Evolutionary conservation across 2,888 invertebrate species (phyloP), one percentile per base, ranked within the genome.

Genomic region (Trachelus iudaicus): DNA sequence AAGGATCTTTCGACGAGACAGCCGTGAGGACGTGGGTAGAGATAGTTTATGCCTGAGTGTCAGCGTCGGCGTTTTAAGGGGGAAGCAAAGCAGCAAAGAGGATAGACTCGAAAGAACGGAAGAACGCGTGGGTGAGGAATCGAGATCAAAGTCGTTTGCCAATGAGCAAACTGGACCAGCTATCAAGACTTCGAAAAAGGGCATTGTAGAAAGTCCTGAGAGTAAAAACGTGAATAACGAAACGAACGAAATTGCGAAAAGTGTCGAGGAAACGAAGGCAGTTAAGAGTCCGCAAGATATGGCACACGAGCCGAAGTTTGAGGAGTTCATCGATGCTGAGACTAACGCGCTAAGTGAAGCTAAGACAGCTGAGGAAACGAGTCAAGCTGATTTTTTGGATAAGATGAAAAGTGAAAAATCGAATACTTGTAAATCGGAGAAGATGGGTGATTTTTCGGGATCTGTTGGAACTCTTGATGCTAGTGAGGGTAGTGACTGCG

Each of bases 1-100:
- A 78, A 86, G 85, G 56, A 79, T 84, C 69, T 85, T 84, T 76
- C 87, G 87, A 6, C 85, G 88, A 78, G 87, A 87, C 69, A 84
- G 81, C 77, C 86, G 86, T 76, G 88, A 88, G 79, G 86, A 87
- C 86, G 88, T 86, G 86, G 87, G 86, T 71, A 83, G 86, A 78
- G 87, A 86, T 73, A 79, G 76, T 69, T 76, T 81, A 81, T 87
- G 84, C 80, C 83, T 82, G 75, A 85, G 81, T 81, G 81, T 80
- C 81, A 78, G 76, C 77, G 79, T 82, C 77, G 77, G 79, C 76
- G 73, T 79, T 15, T 79, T 82, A 79, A 85, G 86, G 82, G 85
- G 83, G 79, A 87, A 85, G 77, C 84, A 86, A 79, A 75, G 79
- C 74, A 81, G 79, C 75, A 86, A 83, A 79, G 84, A 83, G 81